Percentiles rank a stretch among this genome's conserved stretches.
phyloP scores from a whole-genome alignment of 2,797 vertebrate species.

The Botia kubotai region DNA sequence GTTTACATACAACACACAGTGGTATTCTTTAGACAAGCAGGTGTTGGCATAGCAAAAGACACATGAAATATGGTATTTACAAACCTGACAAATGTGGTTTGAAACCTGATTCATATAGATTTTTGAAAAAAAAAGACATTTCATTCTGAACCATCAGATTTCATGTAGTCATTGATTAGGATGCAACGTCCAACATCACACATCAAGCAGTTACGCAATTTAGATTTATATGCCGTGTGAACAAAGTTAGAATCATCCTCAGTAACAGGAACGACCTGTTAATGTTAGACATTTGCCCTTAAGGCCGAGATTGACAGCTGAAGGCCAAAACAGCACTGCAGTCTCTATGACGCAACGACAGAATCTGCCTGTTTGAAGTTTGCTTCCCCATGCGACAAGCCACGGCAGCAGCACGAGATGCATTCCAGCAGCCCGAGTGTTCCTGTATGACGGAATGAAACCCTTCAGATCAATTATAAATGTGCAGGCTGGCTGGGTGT shows the following conservation, averaged over 20 bases:
- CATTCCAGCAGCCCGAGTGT: conserved; percentile 74
- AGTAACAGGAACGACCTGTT: background rate
- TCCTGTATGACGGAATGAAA: conserved; percentile 75
- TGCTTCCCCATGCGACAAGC: conserved; percentile 70
- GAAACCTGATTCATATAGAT: too few relatives aligned
- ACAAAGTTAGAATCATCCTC: background rate
- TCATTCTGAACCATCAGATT: too few relatives aligned
- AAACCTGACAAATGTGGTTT: too few relatives aligned
- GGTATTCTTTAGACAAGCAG: too few relatives aligned
- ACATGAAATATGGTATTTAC: too few relatives aligned
- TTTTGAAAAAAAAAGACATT: too few relatives aligned
- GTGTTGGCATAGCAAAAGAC: too few relatives aligned
- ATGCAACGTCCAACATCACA: too few relatives aligned
- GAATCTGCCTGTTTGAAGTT: conserved; percentile 67
- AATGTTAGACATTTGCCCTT: background rate
- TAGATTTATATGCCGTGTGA: background rate
- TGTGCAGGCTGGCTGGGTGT: conserved; percentile 76
- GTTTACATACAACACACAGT: background rate
- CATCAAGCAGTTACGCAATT: too few relatives aligned
- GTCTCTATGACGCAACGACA: conserved; percentile 48
- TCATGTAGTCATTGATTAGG: too few relatives aligned
- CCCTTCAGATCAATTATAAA: conserved; percentile 81
- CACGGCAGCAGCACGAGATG: conserved; percentile 72
- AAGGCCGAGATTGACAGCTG: conserved; percentile 26
- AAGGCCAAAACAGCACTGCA: background rate